phyloP scores from a whole-genome alignment of 2,888 invertebrate species.

The Zelleria hepariella region DNA sequence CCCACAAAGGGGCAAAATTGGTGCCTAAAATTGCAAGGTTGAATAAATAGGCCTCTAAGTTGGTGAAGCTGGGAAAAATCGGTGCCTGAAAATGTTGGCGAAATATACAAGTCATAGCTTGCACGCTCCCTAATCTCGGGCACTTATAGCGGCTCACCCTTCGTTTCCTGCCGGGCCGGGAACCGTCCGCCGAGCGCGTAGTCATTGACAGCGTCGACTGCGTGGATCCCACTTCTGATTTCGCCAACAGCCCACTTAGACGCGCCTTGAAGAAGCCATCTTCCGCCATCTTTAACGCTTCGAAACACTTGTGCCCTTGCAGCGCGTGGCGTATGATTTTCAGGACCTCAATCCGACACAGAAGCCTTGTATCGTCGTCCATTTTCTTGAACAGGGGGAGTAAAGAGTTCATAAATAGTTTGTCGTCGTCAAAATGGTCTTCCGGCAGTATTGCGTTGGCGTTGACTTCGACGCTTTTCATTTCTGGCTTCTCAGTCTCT shows the following conservation, averaged over 20 bases:
- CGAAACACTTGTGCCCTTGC: conserved; percentile 53
- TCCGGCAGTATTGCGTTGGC: conserved; percentile 55
- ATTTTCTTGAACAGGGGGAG: conserved; percentile 60
- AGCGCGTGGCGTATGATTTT: conserved; percentile 54
- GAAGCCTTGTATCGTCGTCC: conserved; percentile 53
- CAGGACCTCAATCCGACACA: conserved; percentile 55
- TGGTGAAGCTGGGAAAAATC: no score
- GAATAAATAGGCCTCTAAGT: no score
- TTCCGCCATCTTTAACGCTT: conserved; percentile 41
- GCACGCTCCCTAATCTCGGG: no score
- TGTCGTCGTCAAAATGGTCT: conserved; percentile 60
- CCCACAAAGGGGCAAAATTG: no score
- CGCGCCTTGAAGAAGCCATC: conserved; percentile 45
- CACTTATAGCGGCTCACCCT: conserved; percentile 26
- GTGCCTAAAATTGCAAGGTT: no score
- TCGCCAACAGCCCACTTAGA: no score
- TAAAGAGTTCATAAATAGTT: conserved; percentile 57
- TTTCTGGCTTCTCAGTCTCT: conserved; percentile 12
- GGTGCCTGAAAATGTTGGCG: no score
- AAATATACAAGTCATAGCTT: not conserved
- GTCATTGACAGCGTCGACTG: conserved; percentile 53
- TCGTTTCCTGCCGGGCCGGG: conserved; percentile 51
- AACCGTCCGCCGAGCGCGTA: conserved; percentile 56
- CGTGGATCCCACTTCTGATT: no score
- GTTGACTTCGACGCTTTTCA: conserved; percentile 47